Evolutionary conservation across 2,113 vertebrate genomes (phyloP), one percentile per base, ranked within the genome.

Genomic region (Macaca fascicularis): DNA sequence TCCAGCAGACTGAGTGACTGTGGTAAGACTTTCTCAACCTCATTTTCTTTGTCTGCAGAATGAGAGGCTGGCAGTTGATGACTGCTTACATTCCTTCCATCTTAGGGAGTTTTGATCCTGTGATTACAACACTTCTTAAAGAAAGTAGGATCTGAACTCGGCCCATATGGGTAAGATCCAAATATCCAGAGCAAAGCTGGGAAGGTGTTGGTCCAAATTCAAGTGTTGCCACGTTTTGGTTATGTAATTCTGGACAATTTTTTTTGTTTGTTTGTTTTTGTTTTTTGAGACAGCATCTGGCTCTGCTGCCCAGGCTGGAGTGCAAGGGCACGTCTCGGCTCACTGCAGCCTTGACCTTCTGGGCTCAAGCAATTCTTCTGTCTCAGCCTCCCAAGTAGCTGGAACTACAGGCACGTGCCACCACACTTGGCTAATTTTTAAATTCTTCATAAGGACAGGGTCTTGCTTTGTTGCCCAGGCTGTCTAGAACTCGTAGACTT

Each of bases 31-130:
- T 80, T 59, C 13, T 16, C 14, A 9, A 32, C 43, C n/a, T 87
- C 6, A 13, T 64, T 55, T 8, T 57, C 16, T 38, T 16, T 52
- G 11, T 27, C 45, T 78, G n/a, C 10, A 57, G 27, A 35, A 38
- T 23, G 13, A 25, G 0, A 43, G 23, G 2, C 16, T 30, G 12
- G 2, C 16, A 20, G 3, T 14, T 3, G 9, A 10, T 9, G 11
- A 23, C 14, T 19, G 25, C 8, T 30, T 25, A 14, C 50, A 38
- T 11, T 64, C 7, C 38, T 52, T 89, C 3, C 3, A 57, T 16
- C 50, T 75, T 50, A 38, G 30, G 25, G 40, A 57, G 30, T 6
- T 69, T 78, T 48, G 19, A 43, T 52, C 89, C 19, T 16, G 35
- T 8, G 30, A 17, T 35, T 75, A 16, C 10, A 89, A 12, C 4